A percentile compares a stretch with the other conserved stretches of the same genome.
These are phyloP conservation scores for Urocyon cinereoargenteus DNA, from an alignment of 2,797 vertebrate species.

Conservation along the genomic window DNA sequence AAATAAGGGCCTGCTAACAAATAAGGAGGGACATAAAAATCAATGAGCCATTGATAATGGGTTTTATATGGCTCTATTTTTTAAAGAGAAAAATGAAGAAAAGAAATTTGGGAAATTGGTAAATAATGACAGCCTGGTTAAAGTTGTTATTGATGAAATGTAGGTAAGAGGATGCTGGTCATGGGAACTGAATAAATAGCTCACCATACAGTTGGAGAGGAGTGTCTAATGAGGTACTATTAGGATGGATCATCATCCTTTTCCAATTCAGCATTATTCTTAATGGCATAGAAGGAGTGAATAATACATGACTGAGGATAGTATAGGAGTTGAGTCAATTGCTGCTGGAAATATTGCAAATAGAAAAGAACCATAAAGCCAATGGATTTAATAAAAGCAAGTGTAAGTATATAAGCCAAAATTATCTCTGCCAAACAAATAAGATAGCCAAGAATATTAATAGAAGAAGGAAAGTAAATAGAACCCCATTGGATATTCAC, in stretches of 20 bases:
- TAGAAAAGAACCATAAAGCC: constrained; percentile 24
- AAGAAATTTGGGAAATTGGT: constrained; percentile 55
- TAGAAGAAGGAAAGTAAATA: neutral
- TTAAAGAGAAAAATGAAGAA: constrained; percentile 69
- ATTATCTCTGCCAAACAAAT: neutral
- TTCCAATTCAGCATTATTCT: neutral
- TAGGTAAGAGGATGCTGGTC: neutral
- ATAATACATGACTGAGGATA: neutral
- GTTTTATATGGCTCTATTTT: constrained; percentile 40
- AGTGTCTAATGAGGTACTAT: neutral
- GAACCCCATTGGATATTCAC: neutral
- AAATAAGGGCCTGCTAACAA: constrained; percentile 62
- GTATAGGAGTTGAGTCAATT: neutral
- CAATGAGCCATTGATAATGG: constrained; percentile 69
- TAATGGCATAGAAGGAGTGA: neutral
- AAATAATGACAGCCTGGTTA: constrained; percentile 58
- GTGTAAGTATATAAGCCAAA: constrained; percentile 35
- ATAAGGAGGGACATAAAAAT: constrained; percentile 69
- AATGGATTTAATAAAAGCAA: constrained; percentile 1
- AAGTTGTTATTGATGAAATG: constrained; percentile 45
- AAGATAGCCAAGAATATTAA: neutral
- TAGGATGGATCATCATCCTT: neutral
- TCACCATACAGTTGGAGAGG: neutral
- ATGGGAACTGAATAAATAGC: neutral
- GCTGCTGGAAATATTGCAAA: neutral